Evolutionary conservation across 2,797 vertebrate genomes (phyloP).

Genomic region (Notoglanidium macrostoma): DNA sequence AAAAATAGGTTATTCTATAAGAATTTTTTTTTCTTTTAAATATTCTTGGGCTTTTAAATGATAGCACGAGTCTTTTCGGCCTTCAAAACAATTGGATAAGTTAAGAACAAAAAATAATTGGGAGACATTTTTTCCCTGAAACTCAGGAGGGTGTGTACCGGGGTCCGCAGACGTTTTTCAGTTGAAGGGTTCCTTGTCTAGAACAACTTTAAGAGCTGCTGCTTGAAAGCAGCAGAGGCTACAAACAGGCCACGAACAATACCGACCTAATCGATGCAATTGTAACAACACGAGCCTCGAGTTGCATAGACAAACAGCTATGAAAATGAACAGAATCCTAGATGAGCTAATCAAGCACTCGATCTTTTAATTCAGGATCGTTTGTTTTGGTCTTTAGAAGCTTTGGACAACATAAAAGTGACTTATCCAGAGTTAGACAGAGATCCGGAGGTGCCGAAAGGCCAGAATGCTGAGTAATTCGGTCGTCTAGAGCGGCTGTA

Average conservation of each 20-base stretch:
- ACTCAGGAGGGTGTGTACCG: background rate
- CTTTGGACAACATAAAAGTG: slow-evolving; percentile 16
- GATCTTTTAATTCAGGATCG: background rate
- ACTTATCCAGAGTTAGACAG: background rate
- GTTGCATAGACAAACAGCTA: background rate
- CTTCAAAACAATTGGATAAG: too few species aligned
- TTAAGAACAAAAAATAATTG: too few species aligned
- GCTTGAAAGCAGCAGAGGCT: background rate
- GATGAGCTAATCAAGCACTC: background rate
- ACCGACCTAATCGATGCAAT: background rate
- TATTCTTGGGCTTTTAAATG: background rate
- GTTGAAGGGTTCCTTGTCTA: too few species aligned
- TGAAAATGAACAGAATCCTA: background rate
- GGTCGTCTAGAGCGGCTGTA: slow-evolving; percentile 40
- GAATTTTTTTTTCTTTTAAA: background rate
- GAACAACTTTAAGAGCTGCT: background rate
- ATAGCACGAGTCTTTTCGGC: too few species aligned
- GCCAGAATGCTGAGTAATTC: slow-evolving; percentile 47
- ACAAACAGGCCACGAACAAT: background rate
- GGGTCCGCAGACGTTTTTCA: background rate
- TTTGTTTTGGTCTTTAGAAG: background rate
- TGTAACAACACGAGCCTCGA: background rate
- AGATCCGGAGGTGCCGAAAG: slow-evolving; percentile 48
- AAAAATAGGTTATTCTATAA: too few species aligned
- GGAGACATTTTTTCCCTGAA: too few species aligned